Percentiles rank a stretch among this genome's conserved stretches.
Conservation (phyloP, 1,140 invertebrate genomes). For the Drosophila elegans region DNA sequence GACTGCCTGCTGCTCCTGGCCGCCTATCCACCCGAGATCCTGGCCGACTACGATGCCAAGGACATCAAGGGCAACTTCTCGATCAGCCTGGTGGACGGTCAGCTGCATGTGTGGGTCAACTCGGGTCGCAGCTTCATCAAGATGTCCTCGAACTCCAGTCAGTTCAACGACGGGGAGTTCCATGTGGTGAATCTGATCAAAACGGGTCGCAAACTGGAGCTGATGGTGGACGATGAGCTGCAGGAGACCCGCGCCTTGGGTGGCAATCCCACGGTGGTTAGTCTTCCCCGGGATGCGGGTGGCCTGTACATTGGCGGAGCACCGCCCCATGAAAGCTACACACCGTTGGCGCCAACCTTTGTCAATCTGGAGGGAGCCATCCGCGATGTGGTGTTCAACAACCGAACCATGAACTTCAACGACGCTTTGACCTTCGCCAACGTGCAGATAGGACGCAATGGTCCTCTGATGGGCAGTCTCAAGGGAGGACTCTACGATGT, state of each 20-base stretch:
- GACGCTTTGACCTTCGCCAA: slow-evolving; percentile 88
- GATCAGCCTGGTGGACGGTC: slow-evolving; percentile 88
- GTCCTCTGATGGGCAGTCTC: slow-evolving; percentile 86
- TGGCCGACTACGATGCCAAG: slow-evolving; percentile 84
- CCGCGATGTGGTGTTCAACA: slow-evolving; percentile 92
- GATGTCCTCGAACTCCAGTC: slow-evolving; percentile 87
- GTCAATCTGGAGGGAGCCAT: slow-evolving; percentile 91
- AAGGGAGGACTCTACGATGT: slow-evolving; percentile 83
- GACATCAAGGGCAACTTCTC: slow-evolving; percentile 88
- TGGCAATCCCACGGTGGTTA: slow-evolving; percentile 86
- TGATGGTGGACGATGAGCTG: slow-evolving; percentile 89
- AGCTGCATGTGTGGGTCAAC: slow-evolving; percentile 88
- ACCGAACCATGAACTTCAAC: slow-evolving; percentile 89
- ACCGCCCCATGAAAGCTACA: slow-evolving; percentile 70
- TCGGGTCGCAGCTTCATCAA: slow-evolving; percentile 88
- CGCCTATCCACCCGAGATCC: slow-evolving; percentile 87
- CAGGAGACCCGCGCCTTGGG: slow-evolving; percentile 86
- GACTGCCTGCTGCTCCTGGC: slow-evolving; percentile 91
- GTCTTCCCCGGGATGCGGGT: slow-evolving; percentile 85
- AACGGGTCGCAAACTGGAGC: slow-evolving; percentile 86
- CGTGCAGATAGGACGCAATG: slow-evolving; percentile 89
- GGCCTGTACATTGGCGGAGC: slow-evolving; percentile 85
- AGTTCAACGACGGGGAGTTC: slow-evolving; percentile 88
- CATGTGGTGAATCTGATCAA: slow-evolving; percentile 87
- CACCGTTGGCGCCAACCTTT: slow-evolving; percentile 73